A percentile compares a stretch with the other conserved stretches of the same genome.
phyloP scores from a whole-genome alignment of 2,888 invertebrate species.

The Chironomus riparius region DNA sequence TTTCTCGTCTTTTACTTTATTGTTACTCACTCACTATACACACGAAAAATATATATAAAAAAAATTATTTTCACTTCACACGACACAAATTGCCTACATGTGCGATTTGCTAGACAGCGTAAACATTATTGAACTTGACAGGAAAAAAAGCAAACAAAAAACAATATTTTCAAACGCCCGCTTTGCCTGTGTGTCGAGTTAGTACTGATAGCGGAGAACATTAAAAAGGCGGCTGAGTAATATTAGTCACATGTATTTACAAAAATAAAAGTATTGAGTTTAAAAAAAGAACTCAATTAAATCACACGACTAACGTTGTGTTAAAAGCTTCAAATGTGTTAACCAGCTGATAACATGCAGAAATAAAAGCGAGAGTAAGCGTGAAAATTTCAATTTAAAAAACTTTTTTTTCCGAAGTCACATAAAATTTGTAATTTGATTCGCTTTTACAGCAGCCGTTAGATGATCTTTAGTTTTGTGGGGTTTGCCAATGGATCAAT shows the following conservation, averaged over 20 bases:
- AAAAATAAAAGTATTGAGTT: background rate
- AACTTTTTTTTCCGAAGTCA: background rate
- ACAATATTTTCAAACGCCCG: background rate
- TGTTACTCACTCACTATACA: no score
- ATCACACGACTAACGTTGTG: background rate
- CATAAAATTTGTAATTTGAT: no score
- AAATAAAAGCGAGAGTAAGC: background rate
- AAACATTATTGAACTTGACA: slow-evolving; percentile 18
- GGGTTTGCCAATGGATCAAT: no score
- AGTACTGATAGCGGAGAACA: slow-evolving; percentile 3
- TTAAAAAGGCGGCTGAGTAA: background rate
- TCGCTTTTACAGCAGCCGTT: no score
- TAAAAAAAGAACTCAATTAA: background rate
- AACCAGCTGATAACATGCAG: background rate
- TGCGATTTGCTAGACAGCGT: background rate
- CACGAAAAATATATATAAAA: no score
- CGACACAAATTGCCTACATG: background rate
- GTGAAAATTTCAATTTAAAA: background rate
- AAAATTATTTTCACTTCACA: no score
- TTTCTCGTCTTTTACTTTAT: no score
- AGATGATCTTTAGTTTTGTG: no score
- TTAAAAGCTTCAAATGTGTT: background rate
- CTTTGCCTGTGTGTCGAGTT: background rate
- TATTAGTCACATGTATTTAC: background rate
- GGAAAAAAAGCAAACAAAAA: background rate